Conservation (phyloP, 2,888 invertebrate species). For the Harpagoxenus sublaevis region DNA sequence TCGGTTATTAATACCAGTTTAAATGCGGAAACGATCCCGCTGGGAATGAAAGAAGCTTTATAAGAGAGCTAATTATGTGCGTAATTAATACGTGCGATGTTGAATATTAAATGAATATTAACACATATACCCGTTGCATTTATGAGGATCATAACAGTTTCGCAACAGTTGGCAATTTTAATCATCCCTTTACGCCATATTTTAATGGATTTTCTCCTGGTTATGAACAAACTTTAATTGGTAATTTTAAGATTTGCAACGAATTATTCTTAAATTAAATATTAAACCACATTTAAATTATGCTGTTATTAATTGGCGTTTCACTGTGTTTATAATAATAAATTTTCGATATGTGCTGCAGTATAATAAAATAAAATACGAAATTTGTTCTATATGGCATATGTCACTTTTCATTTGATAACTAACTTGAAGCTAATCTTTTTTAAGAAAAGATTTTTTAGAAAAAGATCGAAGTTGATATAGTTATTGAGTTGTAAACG, state of each 20-base stretch:
- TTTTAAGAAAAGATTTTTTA: background rate
- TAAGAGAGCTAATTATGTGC: slow-evolving; percentile 37
- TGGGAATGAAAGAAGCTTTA: slow-evolving; percentile 18
- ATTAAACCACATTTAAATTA: background rate
- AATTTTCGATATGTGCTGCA: background rate
- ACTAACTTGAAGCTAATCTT: background rate
- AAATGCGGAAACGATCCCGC: slow-evolving; percentile 18
- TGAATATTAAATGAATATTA: slow-evolving; percentile 40
- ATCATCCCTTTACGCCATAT: background rate
- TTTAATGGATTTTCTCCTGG: slow-evolving; percentile 3
- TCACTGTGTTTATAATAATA: background rate
- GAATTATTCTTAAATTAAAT: background rate
- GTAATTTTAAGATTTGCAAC: background rate
- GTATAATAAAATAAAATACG: background rate
- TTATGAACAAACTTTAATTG: slow-evolving; percentile 32
- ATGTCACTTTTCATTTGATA: background rate
- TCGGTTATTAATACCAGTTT: slow-evolving; percentile 17
- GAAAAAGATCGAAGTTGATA: background rate
- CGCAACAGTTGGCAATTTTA: slow-evolving; percentile 40
- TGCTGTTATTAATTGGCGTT: background rate
- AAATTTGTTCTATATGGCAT: background rate
- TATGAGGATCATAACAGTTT: slow-evolving; percentile 21
- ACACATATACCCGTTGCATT: background rate
- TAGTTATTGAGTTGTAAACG: background rate
- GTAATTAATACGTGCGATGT: slow-evolving; percentile 35